These are phyloP conservation scores for Pycnonotus jocosus DNA, from an alignment of 2,113 vertebrate species.

Conservation along the genomic window DNA sequence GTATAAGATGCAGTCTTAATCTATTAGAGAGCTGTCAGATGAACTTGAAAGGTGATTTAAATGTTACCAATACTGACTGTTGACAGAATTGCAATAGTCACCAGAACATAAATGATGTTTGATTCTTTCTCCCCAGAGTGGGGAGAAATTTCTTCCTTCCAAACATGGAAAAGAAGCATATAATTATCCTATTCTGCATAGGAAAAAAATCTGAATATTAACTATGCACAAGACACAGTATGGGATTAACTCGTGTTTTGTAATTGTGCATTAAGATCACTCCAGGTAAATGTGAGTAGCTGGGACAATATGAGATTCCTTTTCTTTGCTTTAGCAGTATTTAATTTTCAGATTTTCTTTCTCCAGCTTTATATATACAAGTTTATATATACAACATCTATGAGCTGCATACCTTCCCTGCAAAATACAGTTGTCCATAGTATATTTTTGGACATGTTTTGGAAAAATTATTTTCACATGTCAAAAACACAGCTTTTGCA, in stretches of 20 bases:
- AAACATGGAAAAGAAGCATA: neutral
- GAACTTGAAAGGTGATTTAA: neutral
- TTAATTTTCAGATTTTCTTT: neutral
- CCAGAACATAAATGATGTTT: neutral
- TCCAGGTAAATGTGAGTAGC: neutral
- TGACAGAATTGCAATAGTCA: neutral
- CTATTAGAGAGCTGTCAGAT: neutral
- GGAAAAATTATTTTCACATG: neutral
- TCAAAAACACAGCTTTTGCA: neutral
- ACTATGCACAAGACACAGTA: neutral
- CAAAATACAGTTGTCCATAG: neutral
- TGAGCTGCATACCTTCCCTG: neutral
- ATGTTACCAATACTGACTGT: neutral
- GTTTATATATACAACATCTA: neutral
- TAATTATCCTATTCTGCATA: neutral
- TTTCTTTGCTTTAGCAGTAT: neutral
- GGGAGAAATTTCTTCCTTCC: neutral
- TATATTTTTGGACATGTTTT: neutral
- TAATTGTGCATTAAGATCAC: neutral
- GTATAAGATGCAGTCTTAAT: neutral
- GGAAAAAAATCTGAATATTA: neutral
- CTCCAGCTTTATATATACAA: neutral
- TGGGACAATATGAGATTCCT: neutral
- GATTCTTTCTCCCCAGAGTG: neutral
- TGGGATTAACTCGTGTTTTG: neutral